Conservation (phyloP, 2,888 invertebrate species). For the Orchestes rusci region DNA sequence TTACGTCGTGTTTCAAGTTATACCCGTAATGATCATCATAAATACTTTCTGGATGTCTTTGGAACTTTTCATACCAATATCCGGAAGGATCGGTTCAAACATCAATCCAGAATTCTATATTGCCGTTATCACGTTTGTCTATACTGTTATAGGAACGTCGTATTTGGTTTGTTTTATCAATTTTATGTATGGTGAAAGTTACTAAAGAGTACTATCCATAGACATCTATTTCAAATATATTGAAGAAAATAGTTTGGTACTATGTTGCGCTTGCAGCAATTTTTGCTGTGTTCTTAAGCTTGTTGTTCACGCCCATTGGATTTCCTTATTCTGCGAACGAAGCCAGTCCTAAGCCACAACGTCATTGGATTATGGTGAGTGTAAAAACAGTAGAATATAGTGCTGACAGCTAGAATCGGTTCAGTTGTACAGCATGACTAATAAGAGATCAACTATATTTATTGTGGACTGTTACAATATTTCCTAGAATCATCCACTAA, state of each 20-base stretch:
- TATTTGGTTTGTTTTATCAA: no score
- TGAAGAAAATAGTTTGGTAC: constrained; percentile 31
- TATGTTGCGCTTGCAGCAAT: constrained; percentile 27
- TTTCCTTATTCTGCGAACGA: constrained; percentile 62
- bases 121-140: constrained; percentile 38
- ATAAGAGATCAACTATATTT: not conserved
- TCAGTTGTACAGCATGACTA: not conserved
- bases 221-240: constrained; percentile 29
- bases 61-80: constrained; percentile 41
- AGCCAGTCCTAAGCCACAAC: constrained; percentile 56
- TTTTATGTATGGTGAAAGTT: no score
- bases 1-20: constrained; percentile 32
- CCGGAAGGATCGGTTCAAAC: constrained; percentile 43
- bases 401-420: no score
- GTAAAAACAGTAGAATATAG: no score
- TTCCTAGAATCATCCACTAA: not conserved
- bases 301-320: constrained; percentile 57
- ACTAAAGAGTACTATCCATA: no score
- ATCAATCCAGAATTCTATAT: constrained; percentile 46
- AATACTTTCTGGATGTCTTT: constrained; percentile 28
- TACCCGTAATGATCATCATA: constrained; percentile 34
- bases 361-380: constrained; percentile 44
- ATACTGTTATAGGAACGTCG: constrained; percentile 41
- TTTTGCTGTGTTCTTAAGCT: constrained; percentile 40
- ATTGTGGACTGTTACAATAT: not conserved